Base-by-base conservation (phyloP, 2,113 vertebrate species). In the Vicugna pacos region DNA sequence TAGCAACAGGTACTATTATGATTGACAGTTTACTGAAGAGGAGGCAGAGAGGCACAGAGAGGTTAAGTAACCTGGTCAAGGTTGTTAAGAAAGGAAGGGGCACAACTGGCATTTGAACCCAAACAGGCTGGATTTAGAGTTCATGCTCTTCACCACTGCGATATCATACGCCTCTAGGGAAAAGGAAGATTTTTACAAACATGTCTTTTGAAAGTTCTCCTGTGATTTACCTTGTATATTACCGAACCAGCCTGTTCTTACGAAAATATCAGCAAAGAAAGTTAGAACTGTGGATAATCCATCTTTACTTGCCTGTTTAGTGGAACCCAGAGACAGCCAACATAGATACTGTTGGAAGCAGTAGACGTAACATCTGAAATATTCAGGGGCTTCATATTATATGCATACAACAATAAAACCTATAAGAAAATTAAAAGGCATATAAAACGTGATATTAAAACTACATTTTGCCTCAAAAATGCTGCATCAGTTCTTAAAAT, bases 331-430 rank as follows among this genome's bases (percentile, higher is more conserved):
- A 73, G 65, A 42, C 56, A 96, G 20, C 94, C 95, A 12, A 80
- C 89, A 5, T 0, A 92, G 11, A 86, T 0, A 35, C 0, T 56
- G 60, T 4, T 52, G 7, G 6, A 26, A 56, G 3, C 22, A 14
- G n/a, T 17, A 22, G 52, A 14, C 50, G 2, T 48, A 48, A 85
- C 11, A n/a, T 97, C 96, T 14, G 1, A 9, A 81, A 93, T 80
- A 80, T 87, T 96, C 82, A 95, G 2, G 1, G 96, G 86, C 64
- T 93, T 97, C 38, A 50, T 42, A 50, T 97, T 98, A 91, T 95
- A 97, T 2, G 98, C 98, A 97, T 97, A 97, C 85, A 98, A 85
- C 87, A 98, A 98, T 73, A 97, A 92, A 64, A 98, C 91, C 98
- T 98, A 8, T 9, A 91, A 96, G 67, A 88, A 93, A 95, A 97